phyloP scores from a whole-genome alignment of 2,113 vertebrate genomes.

The Pogona vitticeps region DNA sequence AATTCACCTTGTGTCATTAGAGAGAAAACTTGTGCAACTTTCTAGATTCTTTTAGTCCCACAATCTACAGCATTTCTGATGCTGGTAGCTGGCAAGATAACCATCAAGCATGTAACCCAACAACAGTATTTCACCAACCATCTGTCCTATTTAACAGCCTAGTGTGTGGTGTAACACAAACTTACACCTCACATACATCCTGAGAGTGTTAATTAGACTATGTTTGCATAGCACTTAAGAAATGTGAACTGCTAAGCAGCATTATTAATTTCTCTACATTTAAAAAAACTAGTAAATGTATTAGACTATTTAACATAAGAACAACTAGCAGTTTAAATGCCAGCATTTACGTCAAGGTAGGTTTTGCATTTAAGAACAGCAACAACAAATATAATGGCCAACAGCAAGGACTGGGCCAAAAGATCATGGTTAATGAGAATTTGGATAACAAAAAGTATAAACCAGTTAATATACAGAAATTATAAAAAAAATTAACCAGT shows the following conservation, averaged over 20 bases:
- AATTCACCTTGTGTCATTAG: background rate
- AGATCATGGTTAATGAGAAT: too few relatives aligned
- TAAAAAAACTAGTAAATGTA: slow-evolving; percentile 18
- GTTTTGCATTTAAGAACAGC: slow-evolving; percentile 10
- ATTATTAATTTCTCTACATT: slow-evolving; percentile 26
- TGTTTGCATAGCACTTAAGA: slow-evolving; percentile 2
- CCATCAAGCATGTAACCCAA: background rate
- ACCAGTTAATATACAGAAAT: too few relatives aligned
- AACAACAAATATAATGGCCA: slow-evolving; percentile 1
- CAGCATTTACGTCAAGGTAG: background rate
- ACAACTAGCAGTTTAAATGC: background rate
- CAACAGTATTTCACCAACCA: slow-evolving; percentile 6
- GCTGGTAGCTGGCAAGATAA: background rate
- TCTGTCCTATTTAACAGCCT: slow-evolving; percentile 22
- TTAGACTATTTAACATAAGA: slow-evolving; percentile 15
- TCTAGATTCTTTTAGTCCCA: background rate
- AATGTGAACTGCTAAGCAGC: slow-evolving; percentile 19
- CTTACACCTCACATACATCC: background rate
- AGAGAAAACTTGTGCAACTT: background rate
- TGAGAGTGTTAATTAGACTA: slow-evolving; percentile 36
- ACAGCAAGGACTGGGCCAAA: background rate
- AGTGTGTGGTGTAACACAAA: background rate
- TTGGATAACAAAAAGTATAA: too few relatives aligned
- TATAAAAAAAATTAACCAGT: too few relatives aligned
- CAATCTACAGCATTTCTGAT: background rate